Base-by-base conservation (phyloP, 2,113 vertebrate species). In the Macroglossus sobrinus region DNA sequence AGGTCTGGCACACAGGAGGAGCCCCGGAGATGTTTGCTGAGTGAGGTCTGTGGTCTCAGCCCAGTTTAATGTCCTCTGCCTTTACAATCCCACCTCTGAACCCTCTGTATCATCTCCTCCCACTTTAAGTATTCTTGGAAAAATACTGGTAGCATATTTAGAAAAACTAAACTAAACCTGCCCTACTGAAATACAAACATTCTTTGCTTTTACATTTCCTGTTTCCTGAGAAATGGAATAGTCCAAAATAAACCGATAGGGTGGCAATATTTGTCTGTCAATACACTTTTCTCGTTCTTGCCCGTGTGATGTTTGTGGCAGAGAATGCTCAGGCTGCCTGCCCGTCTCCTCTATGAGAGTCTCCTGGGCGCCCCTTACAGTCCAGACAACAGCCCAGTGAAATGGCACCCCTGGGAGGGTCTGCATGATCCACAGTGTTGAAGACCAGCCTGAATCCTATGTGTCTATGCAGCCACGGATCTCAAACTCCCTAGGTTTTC, bases 151-250 rank as follows among this genome's bases (percentile, higher is more conserved):
- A 63, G 47, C 92, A 71, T 90, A 89, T 97, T 97, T 96, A 97
- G 95, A 96, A 93, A 89, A 95, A 96, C 94, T 43, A 64, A 96
- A 87, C 66, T 55, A 50, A 96, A 86, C 81, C 95, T 89, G 82
- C 94, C 92, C 85, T 80, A 79, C 4, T n/a, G 40, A 75, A 91
- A 89, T n/a, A 93, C 87, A 96, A 95, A 93, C 92, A 93, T 91
- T 94, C 96, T 88, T 92, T 96, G 93, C 89, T 80, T 90, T 93
- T 91, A 68, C 93, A 93, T 95, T 98, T 97, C 94, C 97, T 98
- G 96, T 97, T 94, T 94, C 96, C 61, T 74, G 96, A 94, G 95
- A 97, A 97, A 92, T 19, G n/a, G 96, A 97, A 93, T 50, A 26
- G 96, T 84, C 47, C 84, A 61, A 97, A 95, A 94, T 93, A 97